Conservation (phyloP, 2,113 vertebrate species). For the Nestor notabilis region DNA sequence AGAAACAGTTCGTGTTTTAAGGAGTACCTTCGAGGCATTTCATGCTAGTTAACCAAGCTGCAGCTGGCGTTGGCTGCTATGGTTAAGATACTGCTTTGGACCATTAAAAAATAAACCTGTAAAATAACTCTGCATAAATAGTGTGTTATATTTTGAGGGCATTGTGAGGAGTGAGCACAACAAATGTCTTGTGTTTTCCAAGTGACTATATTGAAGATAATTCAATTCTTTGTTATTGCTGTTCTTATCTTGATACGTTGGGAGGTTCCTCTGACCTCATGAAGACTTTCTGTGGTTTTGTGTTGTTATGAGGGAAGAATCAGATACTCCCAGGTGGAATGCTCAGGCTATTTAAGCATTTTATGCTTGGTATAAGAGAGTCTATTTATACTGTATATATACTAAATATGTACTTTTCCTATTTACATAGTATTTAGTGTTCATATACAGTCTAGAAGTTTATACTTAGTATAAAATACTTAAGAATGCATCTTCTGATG, state of each 20-base stretch:
- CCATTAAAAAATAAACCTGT: background rate
- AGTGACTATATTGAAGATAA: background rate
- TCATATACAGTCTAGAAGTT: background rate
- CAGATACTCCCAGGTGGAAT: background rate
- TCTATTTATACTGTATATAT: background rate
- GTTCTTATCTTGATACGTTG: background rate
- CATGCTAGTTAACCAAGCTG: too few species aligned
- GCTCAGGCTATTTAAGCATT: background rate
- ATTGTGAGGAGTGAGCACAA: background rate
- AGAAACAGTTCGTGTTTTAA: background rate
- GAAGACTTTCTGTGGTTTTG: background rate
- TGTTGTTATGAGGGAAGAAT: background rate
- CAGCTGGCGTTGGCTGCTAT: fast-evolving
- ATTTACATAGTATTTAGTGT: background rate
- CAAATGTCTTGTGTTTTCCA: background rate
- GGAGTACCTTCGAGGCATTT: background rate
- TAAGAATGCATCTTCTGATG: background rate
- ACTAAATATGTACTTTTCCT: background rate
- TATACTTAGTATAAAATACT: background rate
- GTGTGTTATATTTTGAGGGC: too few species aligned
- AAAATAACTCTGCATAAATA: background rate
- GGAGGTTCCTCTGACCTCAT: background rate
- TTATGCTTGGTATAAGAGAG: background rate
- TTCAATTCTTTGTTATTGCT: background rate
- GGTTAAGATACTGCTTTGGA: too few species aligned